Evolutionary conservation across 2,888 invertebrate genomes (phyloP).

Genomic region (Choreutis nemorana): DNA sequence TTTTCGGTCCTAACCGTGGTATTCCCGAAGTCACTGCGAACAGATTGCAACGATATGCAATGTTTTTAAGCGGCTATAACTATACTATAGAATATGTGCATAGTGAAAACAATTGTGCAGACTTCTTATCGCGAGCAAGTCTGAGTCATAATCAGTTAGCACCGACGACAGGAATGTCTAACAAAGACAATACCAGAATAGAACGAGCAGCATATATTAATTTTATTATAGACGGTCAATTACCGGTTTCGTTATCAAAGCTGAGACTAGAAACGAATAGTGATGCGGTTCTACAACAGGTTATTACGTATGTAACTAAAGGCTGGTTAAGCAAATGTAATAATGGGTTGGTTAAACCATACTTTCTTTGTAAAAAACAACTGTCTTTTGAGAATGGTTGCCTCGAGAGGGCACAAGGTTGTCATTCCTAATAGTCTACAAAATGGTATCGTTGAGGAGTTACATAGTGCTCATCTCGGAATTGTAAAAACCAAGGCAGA

Average conservation of each 20-base stretch:
- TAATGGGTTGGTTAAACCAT: conserved; percentile 6
- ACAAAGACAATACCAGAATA: no score
- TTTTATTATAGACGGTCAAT: conserved; percentile 9
- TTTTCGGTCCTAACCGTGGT: neutral
- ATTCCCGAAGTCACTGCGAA: no score
- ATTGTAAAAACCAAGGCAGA: conserved; percentile 17
- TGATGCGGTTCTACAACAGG: conserved; percentile 6
- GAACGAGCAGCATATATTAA: conserved; percentile 12
- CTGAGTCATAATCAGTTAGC: no score
- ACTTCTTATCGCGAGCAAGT: conserved; percentile 12
- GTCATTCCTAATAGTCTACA: conserved; percentile 9
- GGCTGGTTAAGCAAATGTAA: conserved; percentile 11
- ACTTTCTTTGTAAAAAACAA: conserved; percentile 8
- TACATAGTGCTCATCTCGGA: conserved; percentile 15
- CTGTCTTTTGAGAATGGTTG: conserved; percentile 9
- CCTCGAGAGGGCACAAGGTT: conserved; percentile 12
- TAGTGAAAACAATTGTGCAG: conserved; percentile 11
- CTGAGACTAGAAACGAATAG: conserved; percentile 6
- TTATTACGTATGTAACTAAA: conserved; percentile 6
- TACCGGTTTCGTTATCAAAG: conserved; percentile 9
- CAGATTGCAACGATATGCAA: conserved; percentile 4
- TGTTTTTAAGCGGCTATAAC: conserved; percentile 4
- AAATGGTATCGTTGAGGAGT: conserved; percentile 7
- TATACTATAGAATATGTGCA: conserved; percentile 1
- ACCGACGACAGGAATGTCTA: no score